Conservation (phyloP, 2,888 invertebrate genomes). For the Caenorhabditis afra region DNA sequence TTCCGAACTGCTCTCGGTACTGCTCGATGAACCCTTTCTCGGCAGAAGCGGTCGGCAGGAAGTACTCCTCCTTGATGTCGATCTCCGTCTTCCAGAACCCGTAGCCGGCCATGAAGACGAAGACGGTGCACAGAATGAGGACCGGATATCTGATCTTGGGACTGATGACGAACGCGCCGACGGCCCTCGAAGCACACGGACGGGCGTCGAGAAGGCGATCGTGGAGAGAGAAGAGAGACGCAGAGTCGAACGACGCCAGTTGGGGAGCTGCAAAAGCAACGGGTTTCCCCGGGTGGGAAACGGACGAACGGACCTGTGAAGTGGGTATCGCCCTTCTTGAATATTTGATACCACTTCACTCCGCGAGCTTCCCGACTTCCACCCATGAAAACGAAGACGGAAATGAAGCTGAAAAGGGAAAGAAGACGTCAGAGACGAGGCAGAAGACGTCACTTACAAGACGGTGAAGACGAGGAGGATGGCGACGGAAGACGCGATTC, state of each 20-base stretch:
- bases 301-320: constrained; percentile 71
- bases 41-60: constrained; percentile 64
- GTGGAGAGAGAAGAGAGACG: constrained; percentile 70
- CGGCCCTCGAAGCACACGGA: constrained; percentile 66
- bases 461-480: constrained; percentile 70
- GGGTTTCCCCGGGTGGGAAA: neutral
- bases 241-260: constrained; percentile 64
- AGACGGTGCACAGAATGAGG: constrained; percentile 71
- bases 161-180: constrained; percentile 67
- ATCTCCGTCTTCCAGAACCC: constrained; percentile 68
- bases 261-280: constrained; percentile 62
- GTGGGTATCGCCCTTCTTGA: constrained; percentile 76
- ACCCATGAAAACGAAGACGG: constrained; percentile 72
- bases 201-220: constrained; percentile 76
- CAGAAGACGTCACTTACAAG: constrained; percentile 49
- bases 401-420: constrained; percentile 60
- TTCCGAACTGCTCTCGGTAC: constrained; percentile 69
- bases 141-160: constrained; percentile 62
- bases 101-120: constrained; percentile 72
- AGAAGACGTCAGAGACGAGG: neutral
- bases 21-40: constrained; percentile 65
- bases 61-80: constrained; percentile 71
- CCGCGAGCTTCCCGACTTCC: constrained; percentile 77
- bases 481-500: constrained; percentile 69
- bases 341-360: constrained; percentile 79